Evolutionary conservation across 2,888 invertebrate genomes (phyloP).

Genomic region (Standfussiana lucernea): DNA sequence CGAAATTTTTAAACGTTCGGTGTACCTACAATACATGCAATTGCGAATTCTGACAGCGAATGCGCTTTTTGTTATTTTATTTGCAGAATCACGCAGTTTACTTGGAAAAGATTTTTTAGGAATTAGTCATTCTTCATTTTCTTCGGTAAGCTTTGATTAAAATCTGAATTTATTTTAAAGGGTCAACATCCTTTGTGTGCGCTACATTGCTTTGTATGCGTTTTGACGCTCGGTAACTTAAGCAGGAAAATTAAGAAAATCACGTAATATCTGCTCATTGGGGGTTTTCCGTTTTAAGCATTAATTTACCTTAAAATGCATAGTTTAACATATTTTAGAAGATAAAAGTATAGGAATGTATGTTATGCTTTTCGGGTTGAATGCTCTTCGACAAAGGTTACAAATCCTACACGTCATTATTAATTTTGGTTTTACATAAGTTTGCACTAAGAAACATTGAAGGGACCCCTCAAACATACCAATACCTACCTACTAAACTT

Average conservation of each 20-base stretch:
- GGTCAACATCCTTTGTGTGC: constrained; percentile 54
- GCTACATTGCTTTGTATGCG: constrained; percentile 33
- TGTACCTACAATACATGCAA: constrained; percentile 70
- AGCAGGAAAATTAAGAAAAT: constrained; percentile 44
- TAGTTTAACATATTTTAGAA: background rate
- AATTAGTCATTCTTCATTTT: constrained; percentile 82
- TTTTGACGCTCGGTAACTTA: background rate
- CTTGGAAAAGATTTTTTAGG: constrained; percentile 86
- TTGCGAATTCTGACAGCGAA: constrained; percentile 83
- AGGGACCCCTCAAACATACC: too few relatives aligned
- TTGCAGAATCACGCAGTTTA: constrained; percentile 85
- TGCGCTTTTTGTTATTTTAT: constrained; percentile 83
- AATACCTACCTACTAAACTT: too few relatives aligned
- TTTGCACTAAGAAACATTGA: too few relatives aligned
- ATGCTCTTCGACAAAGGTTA: background rate
- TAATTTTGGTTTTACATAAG: too few relatives aligned
- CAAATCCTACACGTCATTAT: background rate
- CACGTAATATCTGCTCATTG: constrained; percentile 39
- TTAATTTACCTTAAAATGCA: background rate
- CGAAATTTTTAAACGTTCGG: constrained; percentile 79
- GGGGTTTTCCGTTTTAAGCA: constrained; percentile 33
- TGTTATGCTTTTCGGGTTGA: background rate
- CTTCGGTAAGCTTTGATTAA: constrained; percentile 73
- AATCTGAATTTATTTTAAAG: constrained; percentile 72
- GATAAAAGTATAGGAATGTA: background rate